Evolutionary conservation across 64 coral and sea anemone species (phyloP).

Genomic region (Actinia equina): DNA sequence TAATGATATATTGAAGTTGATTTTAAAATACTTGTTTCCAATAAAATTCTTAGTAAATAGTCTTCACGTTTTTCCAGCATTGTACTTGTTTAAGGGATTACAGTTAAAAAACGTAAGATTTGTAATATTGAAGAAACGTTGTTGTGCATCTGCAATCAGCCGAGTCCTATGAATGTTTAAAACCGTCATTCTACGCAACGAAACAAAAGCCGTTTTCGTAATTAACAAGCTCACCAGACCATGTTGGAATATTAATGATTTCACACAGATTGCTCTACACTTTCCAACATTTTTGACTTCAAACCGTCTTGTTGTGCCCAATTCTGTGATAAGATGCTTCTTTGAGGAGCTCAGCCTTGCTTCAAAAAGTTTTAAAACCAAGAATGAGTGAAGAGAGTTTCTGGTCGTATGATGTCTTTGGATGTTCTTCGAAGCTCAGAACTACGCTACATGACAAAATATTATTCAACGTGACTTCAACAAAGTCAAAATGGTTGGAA

Average conservation of each 20-base stretch:
- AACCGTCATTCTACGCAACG: background rate
- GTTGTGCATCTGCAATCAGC: background rate
- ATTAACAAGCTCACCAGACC: constrained; percentile 2
- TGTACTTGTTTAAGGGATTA: background rate
- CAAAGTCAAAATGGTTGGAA: background rate
- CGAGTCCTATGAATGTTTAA: background rate
- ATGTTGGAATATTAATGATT: constrained; percentile 19
- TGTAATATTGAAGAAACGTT: background rate
- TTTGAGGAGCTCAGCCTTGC: background rate
- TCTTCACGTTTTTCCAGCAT: too few species aligned
- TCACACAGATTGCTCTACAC: background rate
- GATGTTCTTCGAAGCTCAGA: background rate
- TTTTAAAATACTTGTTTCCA: too few species aligned
- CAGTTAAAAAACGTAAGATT: background rate
- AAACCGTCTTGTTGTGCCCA: background rate
- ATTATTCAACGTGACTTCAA: background rate
- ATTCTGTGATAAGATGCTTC: background rate
- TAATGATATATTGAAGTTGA: too few species aligned
- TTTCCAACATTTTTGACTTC: background rate
- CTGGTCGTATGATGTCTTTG: background rate
- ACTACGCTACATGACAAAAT: background rate
- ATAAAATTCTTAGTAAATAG: too few species aligned
- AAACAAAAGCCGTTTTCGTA: background rate
- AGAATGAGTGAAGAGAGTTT: background rate
- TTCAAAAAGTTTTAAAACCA: background rate